Evolutionary conservation across 2,797 vertebrate genomes (phyloP), one percentile per base, ranked within the genome.

Genomic region (Limnodromus scolopaceus): DNA sequence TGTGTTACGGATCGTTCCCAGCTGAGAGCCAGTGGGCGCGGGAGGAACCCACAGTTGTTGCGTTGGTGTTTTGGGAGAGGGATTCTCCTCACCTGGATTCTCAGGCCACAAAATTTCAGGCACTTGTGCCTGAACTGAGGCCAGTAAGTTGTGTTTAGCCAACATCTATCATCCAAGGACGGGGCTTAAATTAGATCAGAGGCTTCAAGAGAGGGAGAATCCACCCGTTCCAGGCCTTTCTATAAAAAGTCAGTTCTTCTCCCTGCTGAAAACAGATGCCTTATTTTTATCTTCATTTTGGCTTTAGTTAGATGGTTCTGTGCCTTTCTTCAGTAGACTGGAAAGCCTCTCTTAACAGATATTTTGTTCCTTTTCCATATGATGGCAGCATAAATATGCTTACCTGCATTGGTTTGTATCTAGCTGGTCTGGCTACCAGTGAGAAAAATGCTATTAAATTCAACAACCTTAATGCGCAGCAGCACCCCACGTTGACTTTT

Each of bases 41-140:
- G 64, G 72, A 61, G 28, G 64, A 93, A 18, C 30, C 78, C 64
- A 3, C 49, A 2, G 71, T 20, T 15, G 36, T 27, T 24, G 76
- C 17, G 72, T 19, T 72, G 64, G 49, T 27, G 45, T 14, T 66
- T 16, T 58, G 53, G 65, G 38, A 88, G 51, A 54, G 69, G 74
- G 88, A 64, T 65, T 84, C 69, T 93, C 80, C 91, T 86, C 91
- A 34, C 79, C 65, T 60, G 58, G 32, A 16, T 25, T 30, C 13
- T 18, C 13, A 83, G 48, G 55, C 24, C 23, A 3, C 5, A 8
- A 5, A 22, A 65, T 71, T 48, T 69, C 92, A 4, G 61, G 53
- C 14, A 3, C 19, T 20, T 18, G 43, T n/a, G 32, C 34, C 38
- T 75, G 48, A 12, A 20, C 3, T 0, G 8, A 68, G 55, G 43